These are phyloP conservation scores for Chymomyza amoena DNA, from an alignment of 2,888 invertebrate species.

Conservation along the genomic window DNA sequence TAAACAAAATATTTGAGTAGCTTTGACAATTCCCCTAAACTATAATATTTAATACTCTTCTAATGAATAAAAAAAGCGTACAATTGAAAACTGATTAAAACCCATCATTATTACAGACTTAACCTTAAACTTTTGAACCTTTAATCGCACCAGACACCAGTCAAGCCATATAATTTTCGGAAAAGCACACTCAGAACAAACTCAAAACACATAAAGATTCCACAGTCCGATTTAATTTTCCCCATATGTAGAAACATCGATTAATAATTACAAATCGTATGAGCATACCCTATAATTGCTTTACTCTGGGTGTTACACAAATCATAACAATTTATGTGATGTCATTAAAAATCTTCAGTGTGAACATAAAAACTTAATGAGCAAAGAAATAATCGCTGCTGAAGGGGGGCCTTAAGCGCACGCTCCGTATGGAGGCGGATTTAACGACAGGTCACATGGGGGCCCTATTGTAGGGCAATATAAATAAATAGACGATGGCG, in stretches of 20 bases:
- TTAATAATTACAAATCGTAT: background rate
- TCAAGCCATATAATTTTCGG: background rate
- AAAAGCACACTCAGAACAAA: background rate
- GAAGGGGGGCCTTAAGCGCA: background rate
- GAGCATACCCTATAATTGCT: background rate
- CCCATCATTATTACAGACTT: too few relatives aligned
- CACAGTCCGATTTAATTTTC: background rate
- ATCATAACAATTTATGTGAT: background rate
- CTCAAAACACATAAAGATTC: background rate
- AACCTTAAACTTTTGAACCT: too few relatives aligned
- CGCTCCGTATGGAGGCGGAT: background rate
- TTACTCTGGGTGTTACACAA: background rate
- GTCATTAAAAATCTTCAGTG: background rate
- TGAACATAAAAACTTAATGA: slow-evolving; percentile 7
- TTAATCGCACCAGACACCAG: background rate
- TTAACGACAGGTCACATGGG: slow-evolving; percentile 32
- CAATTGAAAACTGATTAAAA: too few relatives aligned
- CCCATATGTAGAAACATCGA: background rate
- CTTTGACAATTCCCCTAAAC: too few relatives aligned
- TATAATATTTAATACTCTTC: too few relatives aligned
- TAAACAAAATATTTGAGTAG: too few relatives aligned
- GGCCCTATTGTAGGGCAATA: slow-evolving; percentile 38
- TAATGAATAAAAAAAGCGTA: too few relatives aligned
- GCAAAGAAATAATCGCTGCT: background rate
- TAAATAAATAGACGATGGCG: slow-evolving; percentile 56